Evolutionary conservation across 2,888 invertebrate genomes (phyloP).

Genomic region (Orgyia antiqua): DNA sequence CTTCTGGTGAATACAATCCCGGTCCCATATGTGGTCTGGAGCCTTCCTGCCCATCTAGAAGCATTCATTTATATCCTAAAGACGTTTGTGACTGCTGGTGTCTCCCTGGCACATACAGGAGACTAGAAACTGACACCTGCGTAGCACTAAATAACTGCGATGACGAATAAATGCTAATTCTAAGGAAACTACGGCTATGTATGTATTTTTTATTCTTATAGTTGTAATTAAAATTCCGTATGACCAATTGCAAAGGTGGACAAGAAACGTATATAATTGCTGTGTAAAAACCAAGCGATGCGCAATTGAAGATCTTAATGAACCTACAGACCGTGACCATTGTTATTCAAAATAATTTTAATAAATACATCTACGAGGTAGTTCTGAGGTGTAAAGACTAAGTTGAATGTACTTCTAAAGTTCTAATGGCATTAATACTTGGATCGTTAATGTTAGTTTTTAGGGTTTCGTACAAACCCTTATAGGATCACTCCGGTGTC

Average conservation of each 20-base stretch:
- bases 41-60: conserved; percentile 28
- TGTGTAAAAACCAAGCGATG: background rate
- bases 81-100: conserved; percentile 38
- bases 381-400: too few species aligned
- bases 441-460: too few species aligned
- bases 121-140: conserved; percentile 25
- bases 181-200: conserved; percentile 5
- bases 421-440: too few species aligned
- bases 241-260: background rate
- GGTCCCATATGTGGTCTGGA: conserved; percentile 35
- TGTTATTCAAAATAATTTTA: conserved; percentile 1
- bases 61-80: conserved; percentile 27
- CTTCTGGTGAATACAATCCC: conserved; percentile 31
- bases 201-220: background rate
- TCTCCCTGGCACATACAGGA: conserved; percentile 28
- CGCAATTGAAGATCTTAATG: conserved; percentile 8
- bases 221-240: background rate
- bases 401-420: too few species aligned
- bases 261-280: background rate
- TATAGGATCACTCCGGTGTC: too few species aligned
- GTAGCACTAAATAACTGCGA: conserved; percentile 16
- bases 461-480: too few species aligned
- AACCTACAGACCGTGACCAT: conserved; percentile 12
- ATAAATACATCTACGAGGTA: too few species aligned
- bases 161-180: conserved; percentile 6